Evolutionary conservation across 2,797 vertebrate genomes (phyloP), one percentile per base, ranked within the genome.

Genomic region (Onychomys leucogaster): DNA sequence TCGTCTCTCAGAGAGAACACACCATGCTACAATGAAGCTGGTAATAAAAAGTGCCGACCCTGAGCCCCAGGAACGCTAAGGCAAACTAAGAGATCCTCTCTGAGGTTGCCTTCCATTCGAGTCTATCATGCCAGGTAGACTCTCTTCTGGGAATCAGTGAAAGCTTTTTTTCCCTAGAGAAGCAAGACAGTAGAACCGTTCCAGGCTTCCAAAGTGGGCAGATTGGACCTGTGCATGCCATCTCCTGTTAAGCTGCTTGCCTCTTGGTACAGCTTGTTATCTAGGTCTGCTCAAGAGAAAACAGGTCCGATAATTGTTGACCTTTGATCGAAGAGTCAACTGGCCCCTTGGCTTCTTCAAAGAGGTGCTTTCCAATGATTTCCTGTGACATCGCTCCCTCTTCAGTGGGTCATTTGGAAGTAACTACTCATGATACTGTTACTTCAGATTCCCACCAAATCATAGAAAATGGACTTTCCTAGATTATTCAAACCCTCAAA

Each of bases 381-480:
- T 76, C 46, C 55, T 6, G 75, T 67, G 43, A 46, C n/a, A 75
- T 61, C 81, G 43, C 55, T 97, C 52, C 78, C 32, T 90, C 90
- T 89, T 86, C 63, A 17, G 14, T 69, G 89, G 65, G 59, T 93
- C 90, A 80, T 90, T 89, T 85, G 92, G 87, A 90, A 96, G 61
- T 84, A 86, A 78, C 43, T 59, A 75, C 63, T 69, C 61, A 37
- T 55, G 65, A 41, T 67, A 29, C 83, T 57, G 46, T 82, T 94
- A 67, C 80, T 96, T 94, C 27, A 57, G 14, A 86, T 82, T 93
- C 86, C 75, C 59, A 69, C 71, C 76, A 91, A 94, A 96, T 93
- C 87, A 80, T 29, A 93, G 96, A 95, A 88, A 93, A 90, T 95
- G 75, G 41, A 52, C n/a, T 95, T 90, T 46, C 84, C 65, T 73